Evolutionary conservation across 2,797 vertebrate species (phyloP).

Genomic region (Danionella dracula): DNA sequence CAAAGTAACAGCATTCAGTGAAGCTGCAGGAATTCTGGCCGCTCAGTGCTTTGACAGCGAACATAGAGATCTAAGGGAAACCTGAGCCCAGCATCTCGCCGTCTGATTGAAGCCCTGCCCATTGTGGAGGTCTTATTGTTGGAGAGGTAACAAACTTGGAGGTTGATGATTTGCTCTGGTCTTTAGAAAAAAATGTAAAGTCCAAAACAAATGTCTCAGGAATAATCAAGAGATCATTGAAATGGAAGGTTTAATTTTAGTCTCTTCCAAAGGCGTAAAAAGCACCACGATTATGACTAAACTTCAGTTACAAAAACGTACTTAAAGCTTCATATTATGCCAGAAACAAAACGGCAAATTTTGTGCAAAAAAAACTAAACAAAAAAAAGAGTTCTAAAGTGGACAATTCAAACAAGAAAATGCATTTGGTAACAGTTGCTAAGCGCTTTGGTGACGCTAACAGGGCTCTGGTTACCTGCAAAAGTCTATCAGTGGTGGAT

Average conservation of each 20-base stretch:
- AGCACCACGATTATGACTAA: no score
- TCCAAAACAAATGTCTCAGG: neutral
- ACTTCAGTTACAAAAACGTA: no score
- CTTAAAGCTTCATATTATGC: no score
- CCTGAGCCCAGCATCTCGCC: conserved; percentile 18
- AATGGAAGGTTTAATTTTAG: conserved; percentile 54
- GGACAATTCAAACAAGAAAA: no score
- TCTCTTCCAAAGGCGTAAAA: no score
- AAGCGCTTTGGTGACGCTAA: conserved; percentile 57
- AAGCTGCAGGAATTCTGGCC: conserved; percentile 3
- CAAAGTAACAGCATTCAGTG: conserved; percentile 18
- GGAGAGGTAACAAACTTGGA: conserved; percentile 1
- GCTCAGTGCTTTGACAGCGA: conserved; percentile 17
- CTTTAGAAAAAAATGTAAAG: conserved; percentile 3
- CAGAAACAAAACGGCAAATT: no score
- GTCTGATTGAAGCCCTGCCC: conserved; percentile 17
- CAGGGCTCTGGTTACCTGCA: conserved; percentile 81
- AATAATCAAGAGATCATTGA: conserved; percentile 26
- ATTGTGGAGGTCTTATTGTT: conserved; percentile 14
- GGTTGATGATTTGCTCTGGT: conserved; percentile 4
- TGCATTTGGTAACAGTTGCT: conserved; percentile 57
- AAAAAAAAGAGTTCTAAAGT: conserved; percentile 10
- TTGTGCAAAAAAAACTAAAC: no score
- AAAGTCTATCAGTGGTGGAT: conserved; percentile 75
- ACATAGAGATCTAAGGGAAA: conserved; percentile 32